These are phyloP conservation scores for Schizothorax lantsangensis DNA, from an alignment of 2,797 vertebrate species.

Conservation along the genomic window DNA sequence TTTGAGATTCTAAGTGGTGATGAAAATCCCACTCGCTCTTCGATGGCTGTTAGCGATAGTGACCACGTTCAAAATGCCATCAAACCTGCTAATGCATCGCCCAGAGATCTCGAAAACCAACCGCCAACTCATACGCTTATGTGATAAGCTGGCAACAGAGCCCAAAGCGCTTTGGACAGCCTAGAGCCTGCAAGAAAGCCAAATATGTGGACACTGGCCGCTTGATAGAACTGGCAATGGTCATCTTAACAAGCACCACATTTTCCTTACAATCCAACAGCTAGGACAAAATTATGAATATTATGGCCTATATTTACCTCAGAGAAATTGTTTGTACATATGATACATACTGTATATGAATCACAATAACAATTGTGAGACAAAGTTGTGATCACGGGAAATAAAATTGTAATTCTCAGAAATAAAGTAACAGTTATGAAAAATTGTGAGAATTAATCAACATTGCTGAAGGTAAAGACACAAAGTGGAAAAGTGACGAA, in stretches of 20 bases:
- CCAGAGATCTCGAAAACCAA: constrained; percentile 63
- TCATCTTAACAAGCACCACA: neutral
- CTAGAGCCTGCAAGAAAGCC: constrained; percentile 57
- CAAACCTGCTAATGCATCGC: constrained; percentile 59
- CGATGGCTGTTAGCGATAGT: constrained; percentile 73
- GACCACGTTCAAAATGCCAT: constrained; percentile 65
- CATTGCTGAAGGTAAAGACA: neutral
- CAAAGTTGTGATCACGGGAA: neutral
- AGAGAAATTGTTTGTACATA: neutral
- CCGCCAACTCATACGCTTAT: constrained; percentile 10
- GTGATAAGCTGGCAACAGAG: constrained; percentile 67
- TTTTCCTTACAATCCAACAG: neutral
- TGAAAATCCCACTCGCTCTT: constrained; percentile 66
- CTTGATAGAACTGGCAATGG: neutral
- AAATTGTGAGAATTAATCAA: neutral
- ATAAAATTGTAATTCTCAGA: neutral
- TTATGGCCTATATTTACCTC: neutral
- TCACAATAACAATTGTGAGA: neutral
- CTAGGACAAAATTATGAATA: neutral
- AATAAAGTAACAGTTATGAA: neutral
- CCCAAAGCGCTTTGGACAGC: constrained; percentile 57
- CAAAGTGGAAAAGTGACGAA: neutral
- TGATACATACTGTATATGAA: neutral
- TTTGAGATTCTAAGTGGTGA: constrained; percentile 55
- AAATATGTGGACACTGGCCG: neutral